Evolutionary conservation across 2,888 invertebrate genomes (phyloP), one percentile per base, ranked within the genome.

Genomic region (Mimumesa dahlbomi): DNA sequence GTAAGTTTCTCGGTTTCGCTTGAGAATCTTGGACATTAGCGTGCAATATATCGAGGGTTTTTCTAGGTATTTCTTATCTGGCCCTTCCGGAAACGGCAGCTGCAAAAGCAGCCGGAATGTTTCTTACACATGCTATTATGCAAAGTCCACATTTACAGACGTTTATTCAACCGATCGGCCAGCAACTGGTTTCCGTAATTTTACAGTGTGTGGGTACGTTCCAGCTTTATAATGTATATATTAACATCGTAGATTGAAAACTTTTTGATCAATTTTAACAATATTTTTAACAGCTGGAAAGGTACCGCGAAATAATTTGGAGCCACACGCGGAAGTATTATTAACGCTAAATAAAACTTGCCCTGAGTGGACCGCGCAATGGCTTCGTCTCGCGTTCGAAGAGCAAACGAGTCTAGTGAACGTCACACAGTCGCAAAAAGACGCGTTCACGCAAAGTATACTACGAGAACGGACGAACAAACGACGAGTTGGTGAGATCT

Each of bases 281-380:
- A 22, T 22, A 38, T 22, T 25, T 58, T 42, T 13, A 11, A 31
- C 13, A 79, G 94, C 92, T 46, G 94, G 92, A 7, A 91, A 91
- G 72, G 90, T 92, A n/a, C 91, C 93, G 0, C 88, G 93, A 57
- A 89, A 90, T 53, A 91, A 92, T 49, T 90, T 93, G 34, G 94
- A 94, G 56, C 89, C 92, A 21, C 91, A 93, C 77, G 91, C 93
- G 16, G 94, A 94, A 82, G 91, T 94, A 45, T 83, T 94, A 45
- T 85, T 93, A 72, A 91, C 91, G 18, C 88, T 94, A 82, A 95
- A 94, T 86, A 95, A 94, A 87, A 93, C 93, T 83, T 94, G 93
- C 89, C 90, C 91, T 81, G 92, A 92, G 82, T 91, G 91, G 87
- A 88, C 93, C 38, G 89, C 90, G 45, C 90, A 91, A 50, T 94